Conservation (phyloP, 2,888 invertebrate species). For the Rapana venosa region DNA sequence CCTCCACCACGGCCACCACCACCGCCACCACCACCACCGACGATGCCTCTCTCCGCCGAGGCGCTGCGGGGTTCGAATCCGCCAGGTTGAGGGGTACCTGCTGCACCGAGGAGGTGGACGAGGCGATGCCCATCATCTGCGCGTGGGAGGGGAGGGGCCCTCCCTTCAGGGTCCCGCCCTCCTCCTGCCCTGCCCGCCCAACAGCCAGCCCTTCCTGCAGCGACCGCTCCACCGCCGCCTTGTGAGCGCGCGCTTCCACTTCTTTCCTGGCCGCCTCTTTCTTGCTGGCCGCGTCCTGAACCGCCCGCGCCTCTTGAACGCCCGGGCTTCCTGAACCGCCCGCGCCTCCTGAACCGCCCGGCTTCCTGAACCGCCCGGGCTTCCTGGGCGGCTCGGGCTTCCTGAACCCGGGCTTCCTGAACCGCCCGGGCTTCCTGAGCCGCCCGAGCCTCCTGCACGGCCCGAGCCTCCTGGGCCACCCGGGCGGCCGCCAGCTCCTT, state of each 20-base stretch:
- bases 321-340: slow-evolving; percentile 3
- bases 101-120: slow-evolving; percentile 26
- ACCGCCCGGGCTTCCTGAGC: slow-evolving; percentile 3
- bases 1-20: slow-evolving; percentile 36
- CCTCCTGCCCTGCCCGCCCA: slow-evolving; percentile 20
- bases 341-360: not conserved
- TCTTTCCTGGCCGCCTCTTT: slow-evolving; percentile 33
- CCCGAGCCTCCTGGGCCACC: not conserved
- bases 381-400: slow-evolving; percentile 10
- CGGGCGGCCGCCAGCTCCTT: not conserved
- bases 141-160: slow-evolving; percentile 3
- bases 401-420: not conserved
- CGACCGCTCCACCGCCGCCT: slow-evolving; percentile 23
- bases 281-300: slow-evolving; percentile 27
- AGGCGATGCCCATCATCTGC: slow-evolving; percentile 34
- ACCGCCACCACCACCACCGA: too few relatives aligned
- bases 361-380: not conserved
- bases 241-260: not conserved
- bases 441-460: not conserved
- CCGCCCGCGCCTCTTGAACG: not conserved
- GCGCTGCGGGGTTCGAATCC: slow-evolving; percentile 47
- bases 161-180: not conserved
- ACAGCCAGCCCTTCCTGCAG: slow-evolving; percentile 20
- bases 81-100: slow-evolving; percentile 52
- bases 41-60: slow-evolving; percentile 34